Conservation (phyloP, 37 sponge, comb jelly and placozoan species). For the Chondrosia reniformis region DNA sequence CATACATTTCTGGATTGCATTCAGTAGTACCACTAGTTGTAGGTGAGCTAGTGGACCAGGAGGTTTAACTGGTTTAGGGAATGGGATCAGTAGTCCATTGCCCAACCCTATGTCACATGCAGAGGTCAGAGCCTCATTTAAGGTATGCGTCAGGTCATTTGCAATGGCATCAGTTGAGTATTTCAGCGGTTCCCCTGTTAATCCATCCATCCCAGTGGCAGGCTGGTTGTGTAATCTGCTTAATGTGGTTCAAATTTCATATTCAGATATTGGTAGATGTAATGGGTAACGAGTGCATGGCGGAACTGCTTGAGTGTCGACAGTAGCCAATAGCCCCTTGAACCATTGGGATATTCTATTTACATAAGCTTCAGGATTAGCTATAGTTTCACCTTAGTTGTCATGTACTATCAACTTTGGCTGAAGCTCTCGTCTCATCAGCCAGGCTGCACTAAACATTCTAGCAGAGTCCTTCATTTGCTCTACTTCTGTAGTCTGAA, state of each 20-base stretch:
- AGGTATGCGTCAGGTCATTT: not conserved
- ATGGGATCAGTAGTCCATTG: not conserved
- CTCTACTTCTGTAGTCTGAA: not conserved
- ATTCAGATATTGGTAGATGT: not conserved
- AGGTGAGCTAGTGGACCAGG: slow-evolving; percentile 2
- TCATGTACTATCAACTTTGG: not conserved
- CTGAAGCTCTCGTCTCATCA: not conserved
- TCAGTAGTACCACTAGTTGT: slow-evolving; percentile 9
- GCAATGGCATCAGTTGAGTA: slow-evolving; percentile 1
- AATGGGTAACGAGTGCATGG: not conserved
- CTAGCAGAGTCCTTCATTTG: not conserved
- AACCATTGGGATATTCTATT: not conserved
- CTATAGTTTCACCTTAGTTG: not conserved
- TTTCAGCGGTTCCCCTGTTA: not conserved
- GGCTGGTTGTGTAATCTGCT: too few species aligned
- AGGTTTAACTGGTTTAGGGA: slow-evolving; percentile 3
- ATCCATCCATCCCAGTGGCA: not conserved
- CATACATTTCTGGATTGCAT: not conserved
- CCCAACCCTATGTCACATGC: not conserved
- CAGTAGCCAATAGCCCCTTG: not conserved
- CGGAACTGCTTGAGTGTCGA: not conserved
- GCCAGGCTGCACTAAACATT: slow-evolving; percentile 4
- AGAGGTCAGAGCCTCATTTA: not conserved
- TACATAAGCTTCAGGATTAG: not conserved
- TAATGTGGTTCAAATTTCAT: too few species aligned